Conservation (phyloP, 2,888 invertebrate genomes). For the Drepanosiphum platanoidis region DNA sequence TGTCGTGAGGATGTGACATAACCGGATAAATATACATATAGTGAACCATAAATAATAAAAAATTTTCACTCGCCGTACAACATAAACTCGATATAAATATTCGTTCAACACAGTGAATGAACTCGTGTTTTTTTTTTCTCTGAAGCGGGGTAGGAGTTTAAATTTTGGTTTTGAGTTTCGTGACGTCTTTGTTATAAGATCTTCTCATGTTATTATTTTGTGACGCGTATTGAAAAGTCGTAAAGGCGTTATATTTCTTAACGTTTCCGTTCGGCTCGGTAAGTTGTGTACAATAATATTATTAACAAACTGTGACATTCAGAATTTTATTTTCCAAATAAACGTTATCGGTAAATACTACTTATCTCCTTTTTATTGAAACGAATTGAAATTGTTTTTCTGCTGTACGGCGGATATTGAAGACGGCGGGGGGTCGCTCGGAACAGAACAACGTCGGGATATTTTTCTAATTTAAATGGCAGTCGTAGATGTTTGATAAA, state of each 20-base stretch:
- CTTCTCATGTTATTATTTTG: background rate
- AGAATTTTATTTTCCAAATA: constrained; percentile 15
- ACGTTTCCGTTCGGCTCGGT: constrained; percentile 15
- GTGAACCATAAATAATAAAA: background rate
- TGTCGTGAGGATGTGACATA: background rate
- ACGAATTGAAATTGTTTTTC: constrained; percentile 18
- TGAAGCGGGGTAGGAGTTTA: background rate
- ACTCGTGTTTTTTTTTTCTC: background rate
- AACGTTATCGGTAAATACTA: constrained; percentile 33
- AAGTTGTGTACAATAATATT: background rate
- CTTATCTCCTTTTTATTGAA: constrained; percentile 31
- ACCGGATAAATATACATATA: background rate
- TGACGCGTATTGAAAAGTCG: constrained; percentile 4
- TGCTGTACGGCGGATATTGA: constrained; percentile 28
- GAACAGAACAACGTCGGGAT: background rate
- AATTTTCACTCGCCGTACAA: no score
- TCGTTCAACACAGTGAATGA: background rate
- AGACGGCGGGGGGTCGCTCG: background rate
- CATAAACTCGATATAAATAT: no score
- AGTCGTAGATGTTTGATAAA: constrained; percentile 16
- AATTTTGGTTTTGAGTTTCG: background rate
- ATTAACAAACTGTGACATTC: constrained; percentile 15
- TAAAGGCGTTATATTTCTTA: constrained; percentile 38
- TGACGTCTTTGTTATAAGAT: constrained; percentile 3
- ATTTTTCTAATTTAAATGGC: constrained; percentile 31